Evolutionary conservation across 1,140 invertebrate genomes (phyloP).

Genomic region (Aricia agestis): DNA sequence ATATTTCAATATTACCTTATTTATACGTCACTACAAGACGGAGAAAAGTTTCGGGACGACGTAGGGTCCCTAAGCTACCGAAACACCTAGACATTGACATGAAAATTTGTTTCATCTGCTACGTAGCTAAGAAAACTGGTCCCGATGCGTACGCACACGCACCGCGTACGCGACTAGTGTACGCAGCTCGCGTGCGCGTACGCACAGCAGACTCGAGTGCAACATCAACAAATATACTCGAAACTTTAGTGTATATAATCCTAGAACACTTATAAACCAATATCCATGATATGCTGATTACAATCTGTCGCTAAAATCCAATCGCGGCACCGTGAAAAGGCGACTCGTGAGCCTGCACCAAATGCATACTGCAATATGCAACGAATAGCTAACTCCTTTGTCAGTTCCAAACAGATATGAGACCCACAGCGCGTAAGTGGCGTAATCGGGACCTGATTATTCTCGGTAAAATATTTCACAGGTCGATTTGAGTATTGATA

Average conservation of each 20-base stretch:
- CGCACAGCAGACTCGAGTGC: conserved; percentile 32
- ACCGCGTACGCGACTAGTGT: background rate
- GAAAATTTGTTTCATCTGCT: conserved; percentile 48
- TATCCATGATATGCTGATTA: conserved; percentile 52
- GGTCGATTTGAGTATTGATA: background rate
- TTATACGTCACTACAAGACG: conserved; percentile 41
- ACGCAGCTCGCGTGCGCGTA: conserved; percentile 18
- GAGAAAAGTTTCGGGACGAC: conserved; percentile 33
- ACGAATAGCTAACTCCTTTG: conserved; percentile 33
- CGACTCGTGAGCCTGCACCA: conserved; percentile 8
- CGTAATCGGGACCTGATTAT: background rate
- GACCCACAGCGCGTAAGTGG: conserved; percentile 1
- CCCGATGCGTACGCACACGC: conserved; percentile 4
- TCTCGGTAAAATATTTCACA: background rate
- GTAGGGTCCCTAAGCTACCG: conserved; percentile 48
- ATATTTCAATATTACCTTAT: conserved; percentile 29
- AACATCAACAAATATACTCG: conserved; percentile 48
- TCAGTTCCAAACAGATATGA: background rate
- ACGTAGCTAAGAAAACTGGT: conserved; percentile 47
- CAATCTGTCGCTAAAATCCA: conserved; percentile 25
- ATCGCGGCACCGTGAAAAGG: conserved; percentile 28
- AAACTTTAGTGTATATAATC: conserved; percentile 26
- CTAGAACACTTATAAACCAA: conserved; percentile 34
- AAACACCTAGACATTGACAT: conserved; percentile 62
- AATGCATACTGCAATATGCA: background rate